Percentiles rank a stretch among this genome's conserved stretches.
Conservation (phyloP, 2,113 vertebrate genomes). For the Neofelis nebulosa region DNA sequence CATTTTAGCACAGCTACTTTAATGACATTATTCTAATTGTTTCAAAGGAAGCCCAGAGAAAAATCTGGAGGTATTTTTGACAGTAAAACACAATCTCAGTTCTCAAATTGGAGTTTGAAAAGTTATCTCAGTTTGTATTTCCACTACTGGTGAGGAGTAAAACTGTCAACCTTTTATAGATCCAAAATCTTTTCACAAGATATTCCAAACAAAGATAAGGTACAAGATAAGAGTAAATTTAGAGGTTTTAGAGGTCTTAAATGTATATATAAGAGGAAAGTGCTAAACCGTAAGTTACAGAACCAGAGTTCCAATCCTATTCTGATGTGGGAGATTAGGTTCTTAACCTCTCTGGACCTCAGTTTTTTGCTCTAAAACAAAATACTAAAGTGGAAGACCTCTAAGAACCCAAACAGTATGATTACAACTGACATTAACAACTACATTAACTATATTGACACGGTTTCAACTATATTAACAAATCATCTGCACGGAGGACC, state of each 20-base stretch:
- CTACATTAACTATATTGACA: not conserved
- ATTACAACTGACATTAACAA: not conserved
- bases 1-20: not conserved
- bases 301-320: not conserved
- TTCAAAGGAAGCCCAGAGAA: not conserved
- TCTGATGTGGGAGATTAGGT: not conserved
- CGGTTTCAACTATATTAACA: not conserved
- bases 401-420: not conserved
- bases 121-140: not conserved
- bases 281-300: not conserved
- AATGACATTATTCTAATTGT: not conserved
- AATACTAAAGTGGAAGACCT: not conserved
- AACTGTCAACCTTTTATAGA: not conserved
- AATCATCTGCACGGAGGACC: not conserved
- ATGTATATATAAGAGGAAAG: not conserved
- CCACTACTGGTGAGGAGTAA: not conserved
- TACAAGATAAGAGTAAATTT: not conserved
- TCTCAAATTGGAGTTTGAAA: slow-evolving; percentile 1
- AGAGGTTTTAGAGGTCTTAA: not conserved
- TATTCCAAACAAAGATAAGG: not conserved
- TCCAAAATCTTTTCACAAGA: not conserved
- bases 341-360: not conserved
- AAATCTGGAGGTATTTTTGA: not conserved
- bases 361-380: not conserved
- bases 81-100: not conserved